Evolutionary conservation across 1,140 invertebrate genomes (phyloP).

Genomic region (Magallana ariakensis): DNA sequence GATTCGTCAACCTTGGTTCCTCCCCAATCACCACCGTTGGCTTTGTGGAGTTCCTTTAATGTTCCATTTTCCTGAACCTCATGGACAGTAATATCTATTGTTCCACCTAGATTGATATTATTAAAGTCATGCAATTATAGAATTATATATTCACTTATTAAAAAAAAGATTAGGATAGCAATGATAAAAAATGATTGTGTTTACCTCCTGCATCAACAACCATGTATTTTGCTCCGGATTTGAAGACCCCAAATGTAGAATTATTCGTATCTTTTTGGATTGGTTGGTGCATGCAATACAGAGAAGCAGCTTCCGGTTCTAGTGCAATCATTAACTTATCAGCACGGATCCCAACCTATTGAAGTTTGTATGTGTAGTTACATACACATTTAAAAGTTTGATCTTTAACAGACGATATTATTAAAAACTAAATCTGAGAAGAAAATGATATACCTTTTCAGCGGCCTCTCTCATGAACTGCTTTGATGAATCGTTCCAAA

Average conservation of each 20-base stretch:
- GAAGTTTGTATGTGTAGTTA: no score
- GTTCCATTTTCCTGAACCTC: slow-evolving; percentile 17
- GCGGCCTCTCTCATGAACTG: no score
- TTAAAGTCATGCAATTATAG: no score
- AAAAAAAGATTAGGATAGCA: no score
- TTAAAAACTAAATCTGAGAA: no score
- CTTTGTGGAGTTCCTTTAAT: slow-evolving; percentile 30
- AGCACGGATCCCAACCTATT: slow-evolving; percentile 60
- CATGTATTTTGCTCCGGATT: slow-evolving; percentile 59
- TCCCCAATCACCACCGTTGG: slow-evolving; percentile 45
- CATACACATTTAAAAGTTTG: no score
- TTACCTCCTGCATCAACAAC: slow-evolving; percentile 60
- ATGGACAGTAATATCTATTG: slow-evolving; percentile 28
- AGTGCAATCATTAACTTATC: slow-evolving; percentile 81
- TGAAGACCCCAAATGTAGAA: slow-evolving; percentile 40
- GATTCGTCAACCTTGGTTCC: slow-evolving; percentile 34
- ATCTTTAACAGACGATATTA: no score
- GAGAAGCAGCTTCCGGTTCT: slow-evolving; percentile 83
- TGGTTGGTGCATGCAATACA: slow-evolving; percentile 80
- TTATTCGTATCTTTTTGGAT: slow-evolving; percentile 31
- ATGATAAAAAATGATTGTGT: no score
- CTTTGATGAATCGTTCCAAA: no score
- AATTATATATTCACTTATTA: not conserved
- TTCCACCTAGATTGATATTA: not conserved
- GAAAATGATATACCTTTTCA: no score